Base-by-base conservation (phyloP, 2,888 invertebrate species). In the Anoncus sp. region DNA sequence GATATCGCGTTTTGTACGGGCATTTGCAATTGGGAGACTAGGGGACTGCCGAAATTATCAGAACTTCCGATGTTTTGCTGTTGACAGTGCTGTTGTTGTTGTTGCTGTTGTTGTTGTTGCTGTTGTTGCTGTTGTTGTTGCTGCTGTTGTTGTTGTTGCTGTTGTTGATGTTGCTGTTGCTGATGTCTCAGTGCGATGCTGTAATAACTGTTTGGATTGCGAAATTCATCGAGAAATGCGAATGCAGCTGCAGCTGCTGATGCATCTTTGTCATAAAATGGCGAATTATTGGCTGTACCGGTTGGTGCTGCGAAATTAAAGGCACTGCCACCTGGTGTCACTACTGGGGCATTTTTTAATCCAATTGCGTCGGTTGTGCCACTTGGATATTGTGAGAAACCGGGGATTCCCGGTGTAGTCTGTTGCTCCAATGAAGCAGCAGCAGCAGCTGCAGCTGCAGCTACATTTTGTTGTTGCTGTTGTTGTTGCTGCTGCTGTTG, bases 261-360 rank as follows among this genome's bases (percentile, higher is more conserved):
- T 0, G 90, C 87, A 31, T 91, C 91, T 49, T 90, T 90, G 69
- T 91, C 90, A 72, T 90, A 91, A 65, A 90, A 90, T 0, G 89
- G 83, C 12, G 90, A 84, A 69, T 85, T 87, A 24, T 87, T 88
- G 6, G 89, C 76, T 1, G 79, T 62, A 18, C 87, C 87, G 12
- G 95, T 92, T 0, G 96, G 92, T 3, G 96, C 93, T 18, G 96
- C 96, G 87, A 97, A 97, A 89, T 97, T 97, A 85, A 97, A 97
- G 63, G 97, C 96, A 91, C 96, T 96, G 27, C 96, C 95, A 10
- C 89, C 86, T 10, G 89, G 85, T 7, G 97, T 94, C 80, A 97
- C 96, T 87, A 96, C 95, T 84, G 94, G 94, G 4, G 94, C 92
- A 60, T 95, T 94, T 84, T 96, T 94, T 59, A 95, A 87, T 12